Evolutionary conservation across 2,888 invertebrate species (phyloP).

Genomic region (Schrankia costaestrigalis): DNA sequence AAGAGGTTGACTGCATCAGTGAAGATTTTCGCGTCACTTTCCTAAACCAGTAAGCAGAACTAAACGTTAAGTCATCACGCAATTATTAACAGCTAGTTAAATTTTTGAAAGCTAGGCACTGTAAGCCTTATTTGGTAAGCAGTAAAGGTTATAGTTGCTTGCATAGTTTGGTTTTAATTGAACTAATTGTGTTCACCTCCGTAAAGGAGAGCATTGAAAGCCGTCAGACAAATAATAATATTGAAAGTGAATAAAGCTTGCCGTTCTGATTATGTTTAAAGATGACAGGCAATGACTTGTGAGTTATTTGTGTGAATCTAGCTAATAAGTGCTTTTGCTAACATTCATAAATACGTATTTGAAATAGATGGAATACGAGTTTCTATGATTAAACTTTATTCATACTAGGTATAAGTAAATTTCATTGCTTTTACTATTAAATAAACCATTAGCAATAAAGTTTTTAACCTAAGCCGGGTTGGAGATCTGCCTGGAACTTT

Average conservation of each 20-base stretch:
- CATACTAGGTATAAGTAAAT: no score
- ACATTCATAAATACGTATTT: no score
- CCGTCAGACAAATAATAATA: conserved; percentile 20
- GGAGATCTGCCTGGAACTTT: no score
- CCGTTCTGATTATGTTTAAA: conserved; percentile 34
- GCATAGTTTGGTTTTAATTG: conserved; percentile 32
- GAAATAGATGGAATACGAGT: no score
- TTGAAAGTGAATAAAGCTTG: conserved; percentile 34
- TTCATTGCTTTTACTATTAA: no score
- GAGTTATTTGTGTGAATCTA: conserved; percentile 9
- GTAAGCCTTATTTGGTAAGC: conserved; percentile 14
- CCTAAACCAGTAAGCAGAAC: conserved; percentile 49
- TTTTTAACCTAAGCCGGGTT: no score
- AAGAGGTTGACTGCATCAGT: conserved; percentile 29
- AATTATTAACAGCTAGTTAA: conserved; percentile 30
- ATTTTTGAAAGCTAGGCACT: conserved; percentile 17
- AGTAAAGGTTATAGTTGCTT: conserved; percentile 19
- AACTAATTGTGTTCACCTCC: conserved; percentile 28
- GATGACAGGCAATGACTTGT: conserved; percentile 38
- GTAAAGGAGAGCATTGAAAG: conserved; percentile 28
- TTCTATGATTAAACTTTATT: no score
- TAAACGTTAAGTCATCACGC: conserved; percentile 44
- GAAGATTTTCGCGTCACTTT: conserved; percentile 48
- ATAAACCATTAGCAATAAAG: no score
- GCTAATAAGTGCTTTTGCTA: no score